Evolutionary conservation across 1,140 invertebrate genomes (phyloP), one percentile per base, ranked within the genome.

Genomic region (Aphaenogaster ashmeadi): DNA sequence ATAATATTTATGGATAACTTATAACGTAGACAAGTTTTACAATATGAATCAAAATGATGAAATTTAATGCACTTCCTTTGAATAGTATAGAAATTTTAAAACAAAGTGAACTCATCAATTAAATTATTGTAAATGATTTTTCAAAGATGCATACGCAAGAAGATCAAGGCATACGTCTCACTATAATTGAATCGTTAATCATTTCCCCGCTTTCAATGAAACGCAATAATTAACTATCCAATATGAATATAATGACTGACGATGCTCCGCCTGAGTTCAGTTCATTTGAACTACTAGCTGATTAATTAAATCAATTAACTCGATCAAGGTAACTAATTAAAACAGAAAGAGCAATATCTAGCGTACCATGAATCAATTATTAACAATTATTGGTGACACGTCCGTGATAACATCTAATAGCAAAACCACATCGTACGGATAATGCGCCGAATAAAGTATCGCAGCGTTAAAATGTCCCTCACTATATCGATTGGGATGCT

Each of bases 381-480:
- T 80, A 47, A 21, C 74, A 52, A 69, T 50, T 58, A 50, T 44
- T 9, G 75, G 27, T 13, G 47, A 84, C 47, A 54, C 13, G 18
- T 50, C 15, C 62, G 33, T 33, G 60, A 84, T 87, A 84, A 84
- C 58, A 52, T 84, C 62, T 75, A 27, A 27, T 27, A 33, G 36
- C 27, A 27, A 52, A 85, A 88, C 84, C 69, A 66, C 58, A 36
- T 9, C 74, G 15, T 7, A 13, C 44, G 58, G 13, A 47, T 18
- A 44, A 66, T 44, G 50, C 44, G 9, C 21, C 80, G 54, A 90
- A 86, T 86, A 91, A 90, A 91, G 64, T 86, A 64, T 84, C 58
- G 38, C n/a, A 27, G 3, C 52, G 44, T 71, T 80, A 89, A 87
- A 81, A 77, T 21, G 15, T 36, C 33, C 18, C 62, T 54, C 47